phyloP scores from a whole-genome alignment of 1,140 invertebrate genomes.

The Halictus rubicundus region DNA sequence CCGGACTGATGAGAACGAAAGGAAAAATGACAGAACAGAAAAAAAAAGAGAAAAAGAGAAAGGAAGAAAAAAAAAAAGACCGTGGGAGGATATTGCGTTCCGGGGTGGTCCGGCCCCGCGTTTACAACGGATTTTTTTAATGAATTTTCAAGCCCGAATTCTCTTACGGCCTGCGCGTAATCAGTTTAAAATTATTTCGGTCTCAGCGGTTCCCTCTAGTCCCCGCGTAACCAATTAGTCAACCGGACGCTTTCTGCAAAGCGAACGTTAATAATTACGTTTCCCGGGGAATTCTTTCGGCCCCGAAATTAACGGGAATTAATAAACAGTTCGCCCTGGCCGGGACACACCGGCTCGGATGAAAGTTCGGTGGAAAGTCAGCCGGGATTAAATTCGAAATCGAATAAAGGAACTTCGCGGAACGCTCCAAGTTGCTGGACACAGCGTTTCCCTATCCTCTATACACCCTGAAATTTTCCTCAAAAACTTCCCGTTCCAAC shows the following conservation, averaged over 20 bases:
- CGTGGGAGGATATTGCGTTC: constrained; percentile 5
- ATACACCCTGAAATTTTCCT: no score
- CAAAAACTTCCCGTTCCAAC: no score
- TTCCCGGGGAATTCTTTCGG: not conserved
- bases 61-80: not conserved
- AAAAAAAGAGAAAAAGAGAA: no score
- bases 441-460: no score
- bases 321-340: not conserved
- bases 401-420: not conserved
- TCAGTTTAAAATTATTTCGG: constrained; percentile 27
- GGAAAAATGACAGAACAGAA: no score
- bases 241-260: not conserved
- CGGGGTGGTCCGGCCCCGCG: not conserved
- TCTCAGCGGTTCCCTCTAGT: not conserved
- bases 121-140: constrained; percentile 10
- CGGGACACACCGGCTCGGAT: not conserved
- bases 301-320: constrained; percentile 15
- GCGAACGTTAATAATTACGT: not conserved
- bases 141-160: constrained; percentile 29
- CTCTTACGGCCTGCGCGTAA: not conserved
- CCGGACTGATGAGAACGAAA: not conserved
- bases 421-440: not conserved
- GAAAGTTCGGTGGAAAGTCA: not conserved
- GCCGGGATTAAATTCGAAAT: not conserved
- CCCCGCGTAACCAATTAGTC: constrained; percentile 16